A percentile compares a stretch with the other conserved stretches of the same genome.
Conservation (phyloP, 2,113 vertebrate species). For the Pedetes capensis region DNA sequence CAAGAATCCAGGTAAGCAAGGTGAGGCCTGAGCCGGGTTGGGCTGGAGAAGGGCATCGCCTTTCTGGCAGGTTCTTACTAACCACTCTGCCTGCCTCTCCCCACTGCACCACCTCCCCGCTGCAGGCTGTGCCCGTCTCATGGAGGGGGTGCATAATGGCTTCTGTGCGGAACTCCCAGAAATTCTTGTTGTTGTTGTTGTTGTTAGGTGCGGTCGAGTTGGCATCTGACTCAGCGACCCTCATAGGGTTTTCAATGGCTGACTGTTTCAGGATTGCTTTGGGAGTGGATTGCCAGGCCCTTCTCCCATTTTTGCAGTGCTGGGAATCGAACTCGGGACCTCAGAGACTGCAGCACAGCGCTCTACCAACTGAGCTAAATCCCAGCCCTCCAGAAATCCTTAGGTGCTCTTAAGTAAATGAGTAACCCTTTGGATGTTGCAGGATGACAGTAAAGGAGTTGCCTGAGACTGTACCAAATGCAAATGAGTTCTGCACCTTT, state of each 20-base stretch:
- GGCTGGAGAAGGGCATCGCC: not conserved
- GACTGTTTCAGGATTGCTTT: no score
- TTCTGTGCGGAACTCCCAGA: conserved; percentile 35
- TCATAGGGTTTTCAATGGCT: no score
- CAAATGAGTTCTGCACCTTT: conserved; percentile 60
- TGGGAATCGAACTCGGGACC: no score
- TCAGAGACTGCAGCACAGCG: no score
- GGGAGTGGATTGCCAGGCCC: no score
- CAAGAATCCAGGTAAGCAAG: not conserved
- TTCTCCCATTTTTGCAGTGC: no score
- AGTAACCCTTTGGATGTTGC: conserved; percentile 53
- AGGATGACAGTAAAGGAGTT: conserved; percentile 59
- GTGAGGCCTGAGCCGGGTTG: not conserved
- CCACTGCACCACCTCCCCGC: not conserved
- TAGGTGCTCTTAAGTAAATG: conserved; percentile 61
- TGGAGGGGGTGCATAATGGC: not conserved
- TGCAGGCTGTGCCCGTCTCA: not conserved
- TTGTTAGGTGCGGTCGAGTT: no score
- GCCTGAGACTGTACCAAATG: conserved; percentile 47
- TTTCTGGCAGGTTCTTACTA: not conserved
- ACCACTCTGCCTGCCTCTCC: not conserved
- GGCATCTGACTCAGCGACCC: no score
- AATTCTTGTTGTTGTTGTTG: no score
- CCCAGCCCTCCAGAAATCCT: no score
- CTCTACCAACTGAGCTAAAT: no score